phyloP scores from a whole-genome alignment of 2,888 invertebrate species.

The Auanema freiburgensis region DNA sequence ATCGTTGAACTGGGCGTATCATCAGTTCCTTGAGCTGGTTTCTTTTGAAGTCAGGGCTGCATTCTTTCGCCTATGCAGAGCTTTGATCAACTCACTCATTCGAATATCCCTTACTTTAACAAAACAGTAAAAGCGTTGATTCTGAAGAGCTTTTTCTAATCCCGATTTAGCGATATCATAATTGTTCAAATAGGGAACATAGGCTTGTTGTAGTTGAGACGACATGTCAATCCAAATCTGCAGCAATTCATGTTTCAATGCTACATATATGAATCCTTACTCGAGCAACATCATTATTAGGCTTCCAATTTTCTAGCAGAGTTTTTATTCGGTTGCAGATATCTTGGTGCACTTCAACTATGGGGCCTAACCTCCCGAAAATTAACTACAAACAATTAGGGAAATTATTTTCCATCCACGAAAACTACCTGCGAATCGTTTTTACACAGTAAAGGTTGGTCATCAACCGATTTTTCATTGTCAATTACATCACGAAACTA shows the following conservation, averaged over 20 bases:
- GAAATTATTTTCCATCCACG: background rate
- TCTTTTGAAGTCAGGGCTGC: slow-evolving; percentile 88
- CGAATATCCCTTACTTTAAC: slow-evolving; percentile 75
- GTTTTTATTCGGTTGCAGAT: slow-evolving; percentile 71
- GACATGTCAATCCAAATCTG: slow-evolving; percentile 77
- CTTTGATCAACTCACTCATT: background rate
- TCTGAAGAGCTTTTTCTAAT: slow-evolving; percentile 84
- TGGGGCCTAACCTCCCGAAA: slow-evolving; percentile 73
- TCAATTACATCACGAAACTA: slow-evolving; percentile 10
- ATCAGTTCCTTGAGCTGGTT: slow-evolving; percentile 92
- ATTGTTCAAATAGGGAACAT: slow-evolving; percentile 96
- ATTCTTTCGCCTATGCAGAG: slow-evolving; percentile 65
- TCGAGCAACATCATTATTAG: slow-evolving; percentile 68
- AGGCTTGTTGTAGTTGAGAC: slow-evolving; percentile 70
- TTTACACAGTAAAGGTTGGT: background rate
- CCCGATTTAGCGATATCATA: slow-evolving; percentile 95
- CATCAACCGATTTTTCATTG: background rate
- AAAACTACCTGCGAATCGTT: slow-evolving; percentile 9
- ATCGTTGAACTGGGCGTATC: slow-evolving; percentile 93
- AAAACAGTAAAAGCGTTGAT: slow-evolving; percentile 96
- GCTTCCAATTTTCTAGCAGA: slow-evolving; percentile 72
- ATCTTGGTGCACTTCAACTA: slow-evolving; percentile 86
- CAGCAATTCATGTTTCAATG: too few relatives aligned
- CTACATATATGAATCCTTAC: background rate
- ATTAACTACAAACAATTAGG: slow-evolving; percentile 35